Percentiles rank a stretch among this genome's conserved stretches.
phyloP scores from a whole-genome alignment of 2,797 vertebrate genomes.

The Phrynocephalus forsythii region DNA sequence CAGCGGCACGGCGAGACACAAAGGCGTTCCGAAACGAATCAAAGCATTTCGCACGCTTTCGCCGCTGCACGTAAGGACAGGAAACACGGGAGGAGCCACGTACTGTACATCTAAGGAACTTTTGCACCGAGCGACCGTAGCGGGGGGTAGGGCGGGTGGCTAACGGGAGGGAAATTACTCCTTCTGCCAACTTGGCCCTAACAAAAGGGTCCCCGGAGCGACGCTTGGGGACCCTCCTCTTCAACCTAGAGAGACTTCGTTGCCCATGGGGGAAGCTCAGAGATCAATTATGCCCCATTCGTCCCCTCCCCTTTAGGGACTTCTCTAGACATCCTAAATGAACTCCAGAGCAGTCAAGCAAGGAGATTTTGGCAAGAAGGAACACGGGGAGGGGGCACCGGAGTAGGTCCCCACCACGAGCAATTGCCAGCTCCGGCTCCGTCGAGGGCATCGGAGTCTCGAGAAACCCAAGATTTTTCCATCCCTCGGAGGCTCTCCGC shows the following conservation, averaged over 20 bases:
- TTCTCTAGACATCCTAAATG: neutral
- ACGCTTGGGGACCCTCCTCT: too few relatives aligned
- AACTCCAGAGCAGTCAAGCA: neutral
- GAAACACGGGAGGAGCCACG: slow-evolving; percentile 19
- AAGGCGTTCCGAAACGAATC: fast-evolving
- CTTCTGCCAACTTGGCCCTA: slow-evolving; percentile 19
- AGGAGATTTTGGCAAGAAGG: neutral
- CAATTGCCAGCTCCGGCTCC: neutral
- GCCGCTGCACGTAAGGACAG: neutral
- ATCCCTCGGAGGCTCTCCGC: neutral
- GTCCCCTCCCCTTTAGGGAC: neutral
- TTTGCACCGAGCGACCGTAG: neutral
- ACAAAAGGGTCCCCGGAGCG: too few relatives aligned
- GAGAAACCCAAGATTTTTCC: too few relatives aligned
- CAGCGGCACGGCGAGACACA: too few relatives aligned
- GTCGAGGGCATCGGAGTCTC: too few relatives aligned
- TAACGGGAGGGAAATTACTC: neutral
- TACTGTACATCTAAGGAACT: slow-evolving; percentile 40
- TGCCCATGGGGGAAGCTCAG: neutral
- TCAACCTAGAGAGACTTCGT: too few relatives aligned
- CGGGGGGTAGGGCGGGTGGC: neutral
- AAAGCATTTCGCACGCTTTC: neutral
- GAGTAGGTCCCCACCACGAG: neutral
- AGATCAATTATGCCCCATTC: too few relatives aligned
- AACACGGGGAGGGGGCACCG: neutral